Conservation (phyloP, 2,888 invertebrate genomes). For the Temnothorax unifasciatus region DNA sequence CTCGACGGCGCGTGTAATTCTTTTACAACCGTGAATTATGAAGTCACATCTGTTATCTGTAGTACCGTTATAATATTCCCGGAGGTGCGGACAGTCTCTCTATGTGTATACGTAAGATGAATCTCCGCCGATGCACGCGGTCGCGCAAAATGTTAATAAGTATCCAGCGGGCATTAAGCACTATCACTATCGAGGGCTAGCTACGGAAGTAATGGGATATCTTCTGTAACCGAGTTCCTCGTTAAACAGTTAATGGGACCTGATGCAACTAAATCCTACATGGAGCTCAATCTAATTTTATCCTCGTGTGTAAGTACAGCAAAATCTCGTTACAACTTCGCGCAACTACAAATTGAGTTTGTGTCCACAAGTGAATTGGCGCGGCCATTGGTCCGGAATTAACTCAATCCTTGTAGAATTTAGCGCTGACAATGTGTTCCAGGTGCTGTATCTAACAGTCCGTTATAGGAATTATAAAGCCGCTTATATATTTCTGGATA, state of each 20-base stretch:
- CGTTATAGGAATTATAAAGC: conserved; percentile 16
- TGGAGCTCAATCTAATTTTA: conserved; percentile 25
- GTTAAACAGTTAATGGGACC: conserved; percentile 38
- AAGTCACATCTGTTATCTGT: conserved; percentile 14
- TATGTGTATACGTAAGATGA: conserved; percentile 37
- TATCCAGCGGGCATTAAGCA: neutral
- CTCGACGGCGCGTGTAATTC: conserved; percentile 13
- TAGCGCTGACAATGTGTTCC: neutral
- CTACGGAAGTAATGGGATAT: conserved; percentile 5
- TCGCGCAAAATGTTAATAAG: conserved; percentile 52
- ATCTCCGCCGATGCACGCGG: conserved; percentile 33
- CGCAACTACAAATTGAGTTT: conserved; percentile 38
- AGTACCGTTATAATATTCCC: conserved; percentile 51
- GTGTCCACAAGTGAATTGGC: neutral
- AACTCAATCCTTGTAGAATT: conserved; percentile 37
- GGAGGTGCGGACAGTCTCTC: conserved; percentile 47
- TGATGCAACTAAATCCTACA: conserved; percentile 11
- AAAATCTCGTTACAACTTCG: conserved; percentile 41
- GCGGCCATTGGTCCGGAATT: conserved; percentile 18
- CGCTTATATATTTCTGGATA: conserved; percentile 18
- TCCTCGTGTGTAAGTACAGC: conserved; percentile 17
- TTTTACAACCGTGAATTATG: conserved; percentile 32
- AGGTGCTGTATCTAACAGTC: neutral
- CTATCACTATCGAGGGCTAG: conserved; percentile 20
- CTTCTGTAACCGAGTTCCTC: conserved; percentile 27